phyloP scores from a whole-genome alignment of 2,797 vertebrate genomes.

The Tinamus major region DNA sequence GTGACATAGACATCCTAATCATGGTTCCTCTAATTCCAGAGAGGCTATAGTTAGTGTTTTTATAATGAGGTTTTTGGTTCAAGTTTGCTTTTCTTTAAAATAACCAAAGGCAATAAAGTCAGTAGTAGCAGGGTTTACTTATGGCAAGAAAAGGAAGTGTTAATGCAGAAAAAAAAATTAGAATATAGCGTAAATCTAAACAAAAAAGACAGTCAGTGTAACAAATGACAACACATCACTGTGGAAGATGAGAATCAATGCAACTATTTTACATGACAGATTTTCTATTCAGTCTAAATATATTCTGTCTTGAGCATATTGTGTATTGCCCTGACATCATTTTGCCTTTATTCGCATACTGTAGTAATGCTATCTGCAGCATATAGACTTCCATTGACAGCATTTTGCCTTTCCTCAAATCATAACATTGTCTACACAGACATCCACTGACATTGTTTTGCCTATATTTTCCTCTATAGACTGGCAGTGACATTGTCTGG shows the following conservation, averaged over 20 bases:
- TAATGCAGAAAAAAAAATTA: conserved; percentile 36
- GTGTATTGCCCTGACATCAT: conserved; percentile 61
- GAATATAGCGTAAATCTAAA: conserved; percentile 49
- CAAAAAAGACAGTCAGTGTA: conserved; percentile 65
- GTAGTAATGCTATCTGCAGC: conserved; percentile 56
- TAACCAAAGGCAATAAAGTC: not conserved
- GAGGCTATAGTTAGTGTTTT: not conserved
- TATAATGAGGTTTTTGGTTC: not conserved
- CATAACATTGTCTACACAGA: conserved; percentile 64
- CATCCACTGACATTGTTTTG: conserved; percentile 65
- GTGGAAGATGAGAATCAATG: conserved; percentile 56
- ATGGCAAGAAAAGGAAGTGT: conserved; percentile 28
- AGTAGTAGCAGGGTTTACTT: not conserved
- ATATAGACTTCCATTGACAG: conserved; percentile 62
- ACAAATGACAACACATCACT: conserved; percentile 69
- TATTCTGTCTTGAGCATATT: conserved; percentile 64
- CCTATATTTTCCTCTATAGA: conserved; percentile 42
- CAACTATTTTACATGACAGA: conserved; percentile 63
- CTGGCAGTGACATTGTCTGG: conserved; percentile 66
- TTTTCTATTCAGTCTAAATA: conserved; percentile 63
- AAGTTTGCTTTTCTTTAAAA: not conserved
- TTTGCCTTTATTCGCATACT: conserved; percentile 71
- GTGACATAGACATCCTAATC: not conserved
- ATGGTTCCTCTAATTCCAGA: not conserved
- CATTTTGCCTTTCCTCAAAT: conserved; percentile 69